Evolutionary conservation across 2,888 invertebrate genomes (phyloP), one percentile per base, ranked within the genome.

Genomic region (Fragum whitleyi): DNA sequence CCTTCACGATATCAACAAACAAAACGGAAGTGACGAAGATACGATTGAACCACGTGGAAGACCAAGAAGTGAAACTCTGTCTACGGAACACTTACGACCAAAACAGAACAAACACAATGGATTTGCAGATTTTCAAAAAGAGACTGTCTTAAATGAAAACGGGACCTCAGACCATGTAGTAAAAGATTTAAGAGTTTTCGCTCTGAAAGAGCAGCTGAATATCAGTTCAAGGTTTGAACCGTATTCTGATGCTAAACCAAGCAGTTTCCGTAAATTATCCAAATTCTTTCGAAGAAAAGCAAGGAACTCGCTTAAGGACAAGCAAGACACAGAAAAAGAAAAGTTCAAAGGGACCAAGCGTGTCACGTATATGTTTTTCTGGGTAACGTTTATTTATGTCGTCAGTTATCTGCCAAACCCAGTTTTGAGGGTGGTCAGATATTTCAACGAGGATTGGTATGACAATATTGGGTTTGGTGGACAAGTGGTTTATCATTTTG

Each of bases 341-440:
- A 65, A 23, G 1, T 65, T 65, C n/a, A 65, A 23, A 16, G 19
- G 65, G 5, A 65, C 65, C 14, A 65, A 42, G 23, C 32, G 65
- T 14, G 42, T 65, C 2, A 65, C 65, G 9, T 36, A 36, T 2
- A 65, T 65, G 65, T 65, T 65, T 26, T 65, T 65, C 26, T 65
- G 65, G 65, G 36, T 65, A 14, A 65, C 65, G 7, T 65, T 65
- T 65, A 16, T 65, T 9, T 65, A 65, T 23, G 16, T 65, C 1
- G 65, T 65, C 19, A 65, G 65, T 23, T 65, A 36, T 26, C 26
- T 65, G 2, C 65, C 65, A 5, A 65, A 65, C 23, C 65, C 65
- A 21, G 42, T 39, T 7, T 26, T 65, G 23, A 36, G 65, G 14
- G 65, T 65, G 1, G 9, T 42, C 32, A n/a, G 65, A 42, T 39